These are phyloP conservation scores for Dendrolimus kikuchii DNA, from an alignment of 1,140 invertebrate genomes.

Conservation along the genomic window DNA sequence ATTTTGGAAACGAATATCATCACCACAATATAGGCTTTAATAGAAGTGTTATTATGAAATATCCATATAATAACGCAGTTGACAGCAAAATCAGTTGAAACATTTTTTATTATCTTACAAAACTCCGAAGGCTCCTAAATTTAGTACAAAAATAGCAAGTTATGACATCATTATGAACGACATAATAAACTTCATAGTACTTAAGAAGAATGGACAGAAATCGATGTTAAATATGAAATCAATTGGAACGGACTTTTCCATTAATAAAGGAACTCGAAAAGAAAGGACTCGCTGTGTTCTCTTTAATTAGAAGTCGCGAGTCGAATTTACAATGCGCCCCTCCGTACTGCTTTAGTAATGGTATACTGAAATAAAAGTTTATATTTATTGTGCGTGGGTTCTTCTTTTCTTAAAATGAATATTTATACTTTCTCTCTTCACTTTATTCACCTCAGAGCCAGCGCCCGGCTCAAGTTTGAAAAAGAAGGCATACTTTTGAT, in stretches of 20 bases:
- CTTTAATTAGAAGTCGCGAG: conserved; percentile 65
- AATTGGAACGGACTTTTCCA: conserved; percentile 56
- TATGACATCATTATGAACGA: too few relatives aligned
- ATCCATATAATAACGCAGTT: too few relatives aligned
- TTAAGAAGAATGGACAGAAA: conserved; percentile 22
- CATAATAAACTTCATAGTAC: conserved; percentile 8
- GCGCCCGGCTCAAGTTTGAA: conserved; percentile 39
- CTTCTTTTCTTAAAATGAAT: conserved; percentile 54
- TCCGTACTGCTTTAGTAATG: conserved; percentile 41
- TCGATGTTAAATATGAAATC: conserved; percentile 57
- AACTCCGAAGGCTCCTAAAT: too few relatives aligned
- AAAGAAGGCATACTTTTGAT: conserved; percentile 38
- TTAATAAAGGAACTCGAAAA: conserved; percentile 50
- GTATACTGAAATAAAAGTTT: conserved; percentile 65
- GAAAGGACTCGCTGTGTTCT: conserved; percentile 47
- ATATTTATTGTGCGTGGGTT: conserved; percentile 60
- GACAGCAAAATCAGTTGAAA: too few relatives aligned
- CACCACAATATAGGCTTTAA: too few relatives aligned
- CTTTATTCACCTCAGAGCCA: conserved; percentile 54
- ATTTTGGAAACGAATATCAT: too few relatives aligned
- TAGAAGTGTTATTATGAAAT: too few relatives aligned
- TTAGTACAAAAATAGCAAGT: too few relatives aligned
- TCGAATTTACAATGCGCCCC: conserved; percentile 60
- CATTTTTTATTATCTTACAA: too few relatives aligned
- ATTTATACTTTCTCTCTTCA: conserved; percentile 55